A percentile compares a stretch with the other conserved stretches of the same genome.
phyloP scores from a whole-genome alignment of 2,113 vertebrate genomes.

The Muntiacus muntjak region DNA sequence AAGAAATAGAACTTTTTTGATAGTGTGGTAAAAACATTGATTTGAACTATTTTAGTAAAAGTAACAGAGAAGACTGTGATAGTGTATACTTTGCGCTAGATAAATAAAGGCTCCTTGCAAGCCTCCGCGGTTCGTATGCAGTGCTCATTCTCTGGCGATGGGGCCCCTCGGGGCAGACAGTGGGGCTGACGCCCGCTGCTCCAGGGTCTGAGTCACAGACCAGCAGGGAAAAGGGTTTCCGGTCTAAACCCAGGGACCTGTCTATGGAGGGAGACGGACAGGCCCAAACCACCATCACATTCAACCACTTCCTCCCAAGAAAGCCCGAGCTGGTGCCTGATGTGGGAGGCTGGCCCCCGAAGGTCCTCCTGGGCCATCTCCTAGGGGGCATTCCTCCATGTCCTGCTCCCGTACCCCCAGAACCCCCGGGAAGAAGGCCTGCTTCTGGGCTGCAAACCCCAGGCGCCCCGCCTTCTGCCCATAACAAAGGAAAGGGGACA shows the following conservation, averaged over 20 bases:
- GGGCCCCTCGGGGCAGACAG: neutral
- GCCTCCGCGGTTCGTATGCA: neutral
- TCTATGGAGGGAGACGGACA: rapidly evolving
- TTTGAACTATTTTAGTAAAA: conserved; percentile 88
- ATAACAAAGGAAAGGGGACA: neutral
- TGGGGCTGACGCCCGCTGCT: rapidly evolving
- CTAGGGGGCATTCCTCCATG: neutral
- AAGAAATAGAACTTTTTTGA: conserved; percentile 81
- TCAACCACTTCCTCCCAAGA: neutral
- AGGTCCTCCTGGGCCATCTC: neutral
- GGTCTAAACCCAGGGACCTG: rapidly evolving
- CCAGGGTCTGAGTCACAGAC: neutral
- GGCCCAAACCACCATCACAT: rapidly evolving
- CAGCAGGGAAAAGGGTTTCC: neutral
- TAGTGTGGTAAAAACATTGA: conserved; percentile 84
- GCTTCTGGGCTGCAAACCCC: no score
- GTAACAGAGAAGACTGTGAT: conserved; percentile 78
- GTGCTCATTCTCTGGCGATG: neutral
- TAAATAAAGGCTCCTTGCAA: conserved; percentile 82
- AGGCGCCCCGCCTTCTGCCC: neutral
- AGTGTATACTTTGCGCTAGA: conserved; percentile 84
- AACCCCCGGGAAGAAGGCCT: neutral
- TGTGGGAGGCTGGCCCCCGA: rapidly evolving
- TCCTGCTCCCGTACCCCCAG: neutral
- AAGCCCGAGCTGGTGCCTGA: rapidly evolving